These are phyloP conservation scores for Sebastes nivosus DNA, from an alignment of 2,797 vertebrate genomes.

Conservation along the genomic window DNA sequence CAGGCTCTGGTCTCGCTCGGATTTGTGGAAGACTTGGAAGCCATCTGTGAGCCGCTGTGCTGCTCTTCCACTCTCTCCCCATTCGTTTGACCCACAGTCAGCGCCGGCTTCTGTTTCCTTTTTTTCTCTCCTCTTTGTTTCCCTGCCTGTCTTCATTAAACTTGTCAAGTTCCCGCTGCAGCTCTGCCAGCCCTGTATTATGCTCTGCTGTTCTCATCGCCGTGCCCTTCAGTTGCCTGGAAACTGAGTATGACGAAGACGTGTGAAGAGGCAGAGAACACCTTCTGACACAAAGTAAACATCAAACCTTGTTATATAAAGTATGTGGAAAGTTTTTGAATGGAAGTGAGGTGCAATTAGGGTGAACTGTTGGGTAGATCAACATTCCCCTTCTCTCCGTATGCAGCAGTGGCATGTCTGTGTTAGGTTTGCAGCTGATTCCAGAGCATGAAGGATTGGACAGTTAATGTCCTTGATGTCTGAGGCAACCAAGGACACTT, in stretches of 20 bases:
- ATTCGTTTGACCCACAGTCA: conserved; percentile 56
- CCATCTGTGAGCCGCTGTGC: conserved; percentile 28
- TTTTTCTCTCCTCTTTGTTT: conserved; percentile 55
- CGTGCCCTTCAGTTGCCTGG: conserved; percentile 75
- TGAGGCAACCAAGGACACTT: background rate
- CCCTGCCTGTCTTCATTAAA: conserved; percentile 74
- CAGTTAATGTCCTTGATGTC: background rate
- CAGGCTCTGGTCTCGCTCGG: conserved; percentile 24
- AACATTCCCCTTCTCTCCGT: background rate
- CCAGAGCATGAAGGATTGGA: background rate
- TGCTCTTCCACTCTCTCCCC: conserved; percentile 21
- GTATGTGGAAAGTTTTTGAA: conserved; percentile 33
- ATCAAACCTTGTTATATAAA: conserved; percentile 44
- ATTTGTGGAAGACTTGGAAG: conserved; percentile 42
- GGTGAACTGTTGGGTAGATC: background rate
- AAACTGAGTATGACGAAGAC: conserved; percentile 66
- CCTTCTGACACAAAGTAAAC: conserved; percentile 64
- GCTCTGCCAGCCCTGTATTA: conserved; percentile 62
- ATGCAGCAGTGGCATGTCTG: background rate
- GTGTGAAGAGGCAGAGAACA: conserved; percentile 54
- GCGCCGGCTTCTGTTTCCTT: conserved; percentile 33
- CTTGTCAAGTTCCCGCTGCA: conserved; percentile 66
- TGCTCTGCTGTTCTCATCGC: conserved; percentile 59
- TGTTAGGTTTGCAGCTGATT: background rate
- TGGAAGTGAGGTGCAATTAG: conserved; percentile 23